Evolutionary conservation across 2,113 vertebrate genomes (phyloP), one percentile per base, ranked within the genome.

Genomic region (Pheucticus melanocephalus): DNA sequence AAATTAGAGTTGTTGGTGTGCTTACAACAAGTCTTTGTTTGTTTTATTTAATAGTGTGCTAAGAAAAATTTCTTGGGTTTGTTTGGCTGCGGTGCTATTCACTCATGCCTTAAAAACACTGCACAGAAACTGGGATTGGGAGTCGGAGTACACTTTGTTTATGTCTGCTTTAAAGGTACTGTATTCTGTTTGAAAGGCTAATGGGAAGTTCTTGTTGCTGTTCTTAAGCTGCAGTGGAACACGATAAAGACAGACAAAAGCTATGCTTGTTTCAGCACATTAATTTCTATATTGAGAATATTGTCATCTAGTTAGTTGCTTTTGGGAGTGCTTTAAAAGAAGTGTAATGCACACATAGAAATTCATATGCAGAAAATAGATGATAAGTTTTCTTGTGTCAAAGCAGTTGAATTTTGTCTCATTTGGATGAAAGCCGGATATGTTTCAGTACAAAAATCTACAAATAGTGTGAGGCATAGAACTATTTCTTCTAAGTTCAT

Each of bases 111-210:
- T 99, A 91, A 99, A 99, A 98, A 99, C 99, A 3, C 98, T 99
- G 73, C 98, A 99, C 96, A 98, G 99, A 92, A 99, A 99, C 91
- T 99, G 99, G 99, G 99, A 99, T 83, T 99, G 99, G 99, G 98
- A 99, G 82, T 99, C 99, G 6, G 99, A 99, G 93, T 99, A 99
- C 93, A 99, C 99, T 2, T 97, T 99, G 66, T 99, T 99, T 96
- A 99, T 99, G 90, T 99, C 99, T 22, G 99, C 99, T 88, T 98
- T 99, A 33, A 99, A 99, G 98, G 99, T 99, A 98, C 60, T 91
- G 77, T 96, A 83, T 97, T 83, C 37, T 72, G 1, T 76, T 87
- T 97, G 56, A 86, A 95, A 47, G 45, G 11, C 5, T 51, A 56
- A 42, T 51, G 31, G 44, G n/a, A 64, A 72, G 30, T 53, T 90